These are phyloP conservation scores for Campoletis sonorensis DNA, from an alignment of 1,140 invertebrate genomes.

Conservation along the genomic window DNA sequence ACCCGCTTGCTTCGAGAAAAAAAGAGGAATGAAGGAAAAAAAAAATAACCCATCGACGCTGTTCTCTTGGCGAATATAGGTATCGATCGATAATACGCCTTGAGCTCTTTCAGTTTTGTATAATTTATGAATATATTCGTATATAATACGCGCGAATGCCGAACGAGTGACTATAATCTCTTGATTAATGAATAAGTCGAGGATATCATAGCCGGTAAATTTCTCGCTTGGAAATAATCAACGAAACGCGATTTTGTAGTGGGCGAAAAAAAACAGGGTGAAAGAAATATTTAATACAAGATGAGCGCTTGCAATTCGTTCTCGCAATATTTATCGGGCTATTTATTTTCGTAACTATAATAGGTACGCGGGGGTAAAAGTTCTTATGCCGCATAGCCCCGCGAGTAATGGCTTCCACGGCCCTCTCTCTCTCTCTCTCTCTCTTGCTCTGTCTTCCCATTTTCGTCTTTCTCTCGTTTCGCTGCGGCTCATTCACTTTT, in stretches of 20 bases:
- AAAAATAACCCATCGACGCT: background rate
- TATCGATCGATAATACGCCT: slow-evolving; percentile 7
- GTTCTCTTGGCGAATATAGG: background rate
- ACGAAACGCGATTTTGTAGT: background rate
- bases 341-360: slow-evolving; percentile 42
- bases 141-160: background rate
- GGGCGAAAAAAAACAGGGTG: slow-evolving; percentile 7
- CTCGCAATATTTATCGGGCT: slow-evolving; percentile 34
- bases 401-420: background rate
- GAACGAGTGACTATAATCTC: slow-evolving; percentile 28
- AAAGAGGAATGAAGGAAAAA: background rate
- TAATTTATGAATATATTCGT: slow-evolving; percentile 17
- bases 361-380: slow-evolving; percentile 7
- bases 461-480: background rate
- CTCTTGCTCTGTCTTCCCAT: background rate
- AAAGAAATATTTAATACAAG: background rate
- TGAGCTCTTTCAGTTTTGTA: slow-evolving; percentile 5
- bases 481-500: slow-evolving; percentile 33
- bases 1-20: background rate
- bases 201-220: slow-evolving; percentile 1
- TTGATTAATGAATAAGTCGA: slow-evolving; percentile 34
- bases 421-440: background rate
- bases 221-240: slow-evolving; percentile 10
- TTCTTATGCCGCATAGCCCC: background rate
- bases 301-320: background rate